Evolutionary conservation across 2,888 invertebrate genomes (phyloP), one percentile per base, ranked within the genome.

Genomic region (Agrochola lychnidis): DNA sequence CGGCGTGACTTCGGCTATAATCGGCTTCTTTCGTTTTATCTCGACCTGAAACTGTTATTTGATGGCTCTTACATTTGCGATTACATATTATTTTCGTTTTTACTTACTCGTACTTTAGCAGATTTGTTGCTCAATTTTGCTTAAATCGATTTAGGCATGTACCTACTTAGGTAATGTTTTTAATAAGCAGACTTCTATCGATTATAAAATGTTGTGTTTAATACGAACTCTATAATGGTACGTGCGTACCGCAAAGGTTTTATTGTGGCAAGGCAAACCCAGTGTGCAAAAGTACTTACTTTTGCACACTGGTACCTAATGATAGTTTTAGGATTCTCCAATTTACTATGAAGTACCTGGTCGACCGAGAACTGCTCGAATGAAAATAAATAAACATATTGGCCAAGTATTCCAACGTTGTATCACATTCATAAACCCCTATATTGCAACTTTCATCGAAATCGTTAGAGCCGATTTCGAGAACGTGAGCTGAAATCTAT

Each of bases 1-100:
- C 64, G 81, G 89, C 89, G 90, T 90, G 91, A 88, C 89, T 88
- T n/a, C 30, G 69, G 84, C 84, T 82, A 82, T 89, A 89, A 89
- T 89, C 88, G 86, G 78, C 81, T 70, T 79, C 76, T 73, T 84
- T 81, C 76, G 82, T 81, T 83, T 88, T 89, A 90, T 90, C 87
- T 90, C 68, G 56, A 74, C 82, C 74, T 83, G 78, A 89, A 88
- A 85, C 81, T 80, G 83, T 83, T 64, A 79, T 84, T 84, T 87
- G 81, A 86, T 85, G 79, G 75, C 68, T 82, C 76, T 77, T 74
- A 77, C 73, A 77, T 81, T 62, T 68, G 67, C 73, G 70, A 74
- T 81, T 78, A 76, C 53, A 66, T 36, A 1, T 36, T 36, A 36
- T 36, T 66, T 76, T 67, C 16, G 59, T 57, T 69, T 70, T 59